Evolutionary conservation across 1,140 invertebrate species (phyloP), one percentile per base, ranked within the genome.

Genomic region (Conopomorpha cramerella): DNA sequence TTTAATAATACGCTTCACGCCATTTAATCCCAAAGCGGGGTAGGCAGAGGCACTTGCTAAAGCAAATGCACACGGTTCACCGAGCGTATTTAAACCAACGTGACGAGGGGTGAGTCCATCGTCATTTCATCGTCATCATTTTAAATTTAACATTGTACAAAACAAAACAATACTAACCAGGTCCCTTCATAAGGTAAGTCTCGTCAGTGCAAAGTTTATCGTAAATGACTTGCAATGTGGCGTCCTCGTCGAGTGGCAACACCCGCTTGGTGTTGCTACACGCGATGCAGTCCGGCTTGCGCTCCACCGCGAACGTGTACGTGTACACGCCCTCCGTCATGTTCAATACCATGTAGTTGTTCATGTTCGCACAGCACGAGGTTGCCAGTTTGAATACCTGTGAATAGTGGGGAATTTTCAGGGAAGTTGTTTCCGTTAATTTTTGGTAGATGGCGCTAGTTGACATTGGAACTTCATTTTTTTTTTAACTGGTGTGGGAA

Each of bases 321-420:
- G 94, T 93, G 57, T 98, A 99, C 34, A 99, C 92, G 8, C 96
- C 96, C 60, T 98, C 94, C 1, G 92, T 80, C 80, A 99, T 93
- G 63, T 96, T 99, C 44, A 99, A 91, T 19, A 98, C 93, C 85
- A 99, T 89, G 60, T 98, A 99, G 79, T 99, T 99, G 58, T 95
- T 91, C 56, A 99, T 82, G 19, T 88, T 87, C 3, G 85, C 80
- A 49, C 89, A 95, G 51, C 94, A 96, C 45, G 89, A 93, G 3
- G 95, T 95, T 2, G 93, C 95, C 34, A 99, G 57, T 82, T 99
- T 99, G 48, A 99, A 97, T 7, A 95, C 93, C 82, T 82, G 29
- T 34, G 19, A 10, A 6, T 4, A 23, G 19, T 6, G 10, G 19
- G 19, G 19, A n/a, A n/a, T n/a, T n/a, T n/a, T n/a, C n/a, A n/a